Conservation (phyloP, 2,888 invertebrate species). For the Nomada flava region DNA sequence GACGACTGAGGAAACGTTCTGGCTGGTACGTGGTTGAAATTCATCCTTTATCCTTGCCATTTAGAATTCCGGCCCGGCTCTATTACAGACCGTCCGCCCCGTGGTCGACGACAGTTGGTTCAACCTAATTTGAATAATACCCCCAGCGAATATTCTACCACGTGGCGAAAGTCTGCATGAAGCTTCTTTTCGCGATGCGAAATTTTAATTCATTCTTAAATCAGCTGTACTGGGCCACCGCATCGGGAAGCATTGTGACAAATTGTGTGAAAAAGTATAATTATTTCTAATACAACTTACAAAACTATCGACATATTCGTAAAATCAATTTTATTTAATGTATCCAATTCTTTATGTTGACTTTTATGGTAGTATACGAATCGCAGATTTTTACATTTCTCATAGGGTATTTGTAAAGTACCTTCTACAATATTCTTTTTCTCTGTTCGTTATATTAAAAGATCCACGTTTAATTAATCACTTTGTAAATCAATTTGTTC, state of each 20-base stretch:
- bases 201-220: constrained; percentile 44
- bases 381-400: too few relatives aligned
- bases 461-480: neutral
- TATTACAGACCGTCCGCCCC: constrained; percentile 56
- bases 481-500: neutral
- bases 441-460: neutral
- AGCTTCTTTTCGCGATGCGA: neutral
- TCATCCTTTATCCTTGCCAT: constrained; percentile 43
- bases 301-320: too few relatives aligned
- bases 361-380: too few relatives aligned
- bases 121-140: constrained; percentile 71
- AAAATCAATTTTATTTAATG: too few relatives aligned
- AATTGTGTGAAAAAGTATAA: too few relatives aligned
- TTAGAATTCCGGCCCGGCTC: constrained; percentile 42
- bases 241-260: too few relatives aligned
- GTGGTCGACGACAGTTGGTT: constrained; percentile 45
- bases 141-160: constrained; percentile 55
- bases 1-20: constrained; percentile 20
- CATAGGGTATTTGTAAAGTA: too few relatives aligned
- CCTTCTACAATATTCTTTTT: neutral
- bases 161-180: neutral
- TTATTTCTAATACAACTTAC: too few relatives aligned
- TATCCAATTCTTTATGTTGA: too few relatives aligned
- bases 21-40: constrained; percentile 29
- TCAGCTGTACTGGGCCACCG: constrained; percentile 15